Base-by-base conservation (phyloP, 2,888 invertebrate species). In the Brachypalpus laphriformis region DNA sequence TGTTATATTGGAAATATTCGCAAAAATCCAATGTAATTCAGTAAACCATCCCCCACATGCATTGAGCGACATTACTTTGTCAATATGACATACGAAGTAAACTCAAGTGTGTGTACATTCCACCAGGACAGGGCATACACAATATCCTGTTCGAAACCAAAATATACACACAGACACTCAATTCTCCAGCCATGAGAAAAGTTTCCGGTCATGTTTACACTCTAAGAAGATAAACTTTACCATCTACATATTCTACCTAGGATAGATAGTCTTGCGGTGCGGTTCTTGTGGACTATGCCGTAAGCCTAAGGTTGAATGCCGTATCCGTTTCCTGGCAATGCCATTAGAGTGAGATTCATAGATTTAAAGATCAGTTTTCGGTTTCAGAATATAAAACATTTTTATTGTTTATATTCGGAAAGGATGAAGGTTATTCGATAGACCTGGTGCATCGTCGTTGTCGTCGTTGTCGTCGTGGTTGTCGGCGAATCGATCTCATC, bases 191-290 rank as follows among this genome's bases (percentile, higher is more conserved):
- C 80, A 78, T 74, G 63, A 65, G 80, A 83, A 75, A 80, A 85
- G 74, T 80, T 85, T 85, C 65, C 80, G 80, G 80, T 85, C 80
- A 75, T 85, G 70, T 85, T 85, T 80, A 80, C 80, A 85, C 83
- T 75, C 72, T 57, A 71, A 71, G 80, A 80, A 85, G 74, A 85
- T 75, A 80, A 80, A 85, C 80, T 85, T 83, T 83, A 18, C 54
- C 80, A 80, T 80, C 80, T 71, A 63, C 65, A 81, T 70, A 65
- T 56, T 31, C 25, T 25, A 28, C 25, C 22, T 42, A 56, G 8
- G 16, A 56, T 54, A 51, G n/a, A n/a, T n/a, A n/a, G n/a, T n/a
- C n/a, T 47, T 57, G 25, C 16, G 8, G 63, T 70, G 61, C 20
- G 80, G 59, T 80, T 75, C 54, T 66, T 66, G 72, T 22, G 22